Base-by-base conservation (phyloP, 2,797 vertebrate genomes). In the Xyrichtys novacula region DNA sequence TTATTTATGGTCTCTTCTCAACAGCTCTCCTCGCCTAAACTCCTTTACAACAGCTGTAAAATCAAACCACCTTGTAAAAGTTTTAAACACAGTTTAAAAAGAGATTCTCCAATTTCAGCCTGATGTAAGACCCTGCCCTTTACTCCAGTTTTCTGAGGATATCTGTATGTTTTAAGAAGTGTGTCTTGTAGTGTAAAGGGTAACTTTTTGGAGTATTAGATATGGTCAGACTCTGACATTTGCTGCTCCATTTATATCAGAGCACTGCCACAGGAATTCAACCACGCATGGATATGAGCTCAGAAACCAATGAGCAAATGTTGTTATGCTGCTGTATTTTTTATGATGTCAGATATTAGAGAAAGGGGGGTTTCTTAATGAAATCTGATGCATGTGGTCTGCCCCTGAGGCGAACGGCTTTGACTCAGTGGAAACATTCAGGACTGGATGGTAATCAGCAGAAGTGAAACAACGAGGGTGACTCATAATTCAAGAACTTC, bases 401-500 rank as follows among this genome's bases (percentile, higher is more conserved):
- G 28, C 44, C 59, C 15, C 2, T 40, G 32, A 17, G 22, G 52
- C 49, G 52, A 40, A 67, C 58, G 42, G 68, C 56, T 59, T 40
- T 22, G 57, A 72, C 59, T 68, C 56, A 72, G 4, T 56, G 48
- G 36, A 40, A 20, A 49, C 57, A 38, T 65, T 19, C 1, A 52
- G 28, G 22, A 46, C 9, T 32, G 8, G 1, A 56, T 47, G 39
- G 16, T 75, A 72, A 44, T 12, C 31, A 22, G 2, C 31, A 48
- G 38, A 28, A 12, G 48, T 47, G 10, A 68, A 58, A 58, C 36
- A 25, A 23, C 26, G 54, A 43, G 19, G 34, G 22, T 36, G 65
- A 71, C 40, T 38, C 22, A 71, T 28, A 49, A 40, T 50, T 50
- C 62, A 69, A 56, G 22, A 80, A 70, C 43, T 61, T 39, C 17